These are phyloP conservation scores for Sminthopsis crassicaudata DNA, from an alignment of 2,113 vertebrate species.

Conservation along the genomic window DNA sequence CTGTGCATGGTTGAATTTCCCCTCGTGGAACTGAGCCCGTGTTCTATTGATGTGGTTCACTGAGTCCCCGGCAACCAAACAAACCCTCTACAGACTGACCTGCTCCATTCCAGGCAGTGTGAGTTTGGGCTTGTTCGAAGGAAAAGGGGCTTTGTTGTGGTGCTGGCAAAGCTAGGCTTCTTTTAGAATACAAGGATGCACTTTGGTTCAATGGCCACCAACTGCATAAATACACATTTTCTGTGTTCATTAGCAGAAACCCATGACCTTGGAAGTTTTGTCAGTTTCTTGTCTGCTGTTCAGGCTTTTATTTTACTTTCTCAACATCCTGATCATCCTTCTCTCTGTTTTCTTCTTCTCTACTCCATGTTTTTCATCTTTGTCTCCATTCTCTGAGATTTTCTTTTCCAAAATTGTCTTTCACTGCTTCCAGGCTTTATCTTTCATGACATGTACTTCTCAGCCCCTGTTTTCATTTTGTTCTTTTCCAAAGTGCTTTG, in stretches of 20 bases:
- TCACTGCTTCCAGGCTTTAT: neutral
- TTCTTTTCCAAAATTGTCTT: conserved; percentile 53
- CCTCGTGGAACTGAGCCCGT: conserved; percentile 32
- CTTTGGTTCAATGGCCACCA: neutral
- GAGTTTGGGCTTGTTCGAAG: neutral
- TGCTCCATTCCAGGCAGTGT: neutral
- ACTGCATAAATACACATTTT: conserved; percentile 19
- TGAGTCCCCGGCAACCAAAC: conserved; percentile 53
- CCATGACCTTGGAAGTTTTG: neutral
- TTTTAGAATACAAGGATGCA: neutral
- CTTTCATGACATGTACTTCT: neutral
- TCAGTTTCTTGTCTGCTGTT: neutral
- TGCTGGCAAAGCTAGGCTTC: neutral
- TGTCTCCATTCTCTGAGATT: conserved; percentile 48
- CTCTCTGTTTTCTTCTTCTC: conserved; percentile 35
- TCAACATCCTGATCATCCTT: conserved; percentile 25
- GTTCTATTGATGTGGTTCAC: neutral
- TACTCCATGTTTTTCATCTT: conserved; percentile 42
- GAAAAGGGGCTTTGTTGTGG: neutral
- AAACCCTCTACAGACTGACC: neutral
- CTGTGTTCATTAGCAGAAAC: conserved; percentile 56
- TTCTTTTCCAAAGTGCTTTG: neutral
- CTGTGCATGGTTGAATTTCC: conserved; percentile 45
- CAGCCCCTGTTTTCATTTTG: neutral
- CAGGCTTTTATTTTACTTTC: conserved; percentile 27